These are phyloP conservation scores for Myotis myotis DNA, from an alignment of 2,797 vertebrate genomes.

Conservation along the genomic window DNA sequence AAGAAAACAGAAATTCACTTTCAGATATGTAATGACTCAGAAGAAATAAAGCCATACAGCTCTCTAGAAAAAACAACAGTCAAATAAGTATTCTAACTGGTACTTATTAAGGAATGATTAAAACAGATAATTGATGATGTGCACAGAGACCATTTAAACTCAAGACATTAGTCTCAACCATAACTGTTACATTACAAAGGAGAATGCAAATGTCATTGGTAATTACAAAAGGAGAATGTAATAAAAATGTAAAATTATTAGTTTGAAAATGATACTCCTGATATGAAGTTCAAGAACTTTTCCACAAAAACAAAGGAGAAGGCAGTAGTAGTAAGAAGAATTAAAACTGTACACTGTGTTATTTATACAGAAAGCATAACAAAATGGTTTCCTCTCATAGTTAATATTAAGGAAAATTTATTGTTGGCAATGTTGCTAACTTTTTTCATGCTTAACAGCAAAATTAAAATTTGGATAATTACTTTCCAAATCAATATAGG, in stretches of 20 bases:
- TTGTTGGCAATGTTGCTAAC: not conserved
- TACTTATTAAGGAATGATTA: not conserved
- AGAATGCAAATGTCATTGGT: not conserved
- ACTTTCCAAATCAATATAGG: constrained; percentile 5
- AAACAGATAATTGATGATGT: not conserved
- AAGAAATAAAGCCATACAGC: not conserved
- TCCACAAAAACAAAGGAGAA: not conserved
- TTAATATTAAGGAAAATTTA: constrained; percentile 8
- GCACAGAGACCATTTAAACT: not conserved
- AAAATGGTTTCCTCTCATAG: not conserved
- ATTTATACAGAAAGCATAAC: not conserved
- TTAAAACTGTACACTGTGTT: not conserved
- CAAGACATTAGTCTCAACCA: not conserved
- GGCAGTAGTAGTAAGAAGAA: not conserved
- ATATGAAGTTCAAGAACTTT: not conserved
- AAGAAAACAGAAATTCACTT: constrained; percentile 12
- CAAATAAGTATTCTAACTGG: not conserved
- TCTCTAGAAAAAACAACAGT: not conserved
- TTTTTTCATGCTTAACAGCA: constrained; percentile 25
- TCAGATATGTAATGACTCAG: not conserved
- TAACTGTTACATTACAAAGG: not conserved
- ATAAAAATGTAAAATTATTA: not conserved
- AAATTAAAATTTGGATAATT: constrained; percentile 24
- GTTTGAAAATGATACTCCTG: not conserved
- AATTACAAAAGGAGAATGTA: not conserved